Evolutionary conservation across 2,888 invertebrate species (phyloP).

Genomic region (Dromius quadrimaculatus): DNA sequence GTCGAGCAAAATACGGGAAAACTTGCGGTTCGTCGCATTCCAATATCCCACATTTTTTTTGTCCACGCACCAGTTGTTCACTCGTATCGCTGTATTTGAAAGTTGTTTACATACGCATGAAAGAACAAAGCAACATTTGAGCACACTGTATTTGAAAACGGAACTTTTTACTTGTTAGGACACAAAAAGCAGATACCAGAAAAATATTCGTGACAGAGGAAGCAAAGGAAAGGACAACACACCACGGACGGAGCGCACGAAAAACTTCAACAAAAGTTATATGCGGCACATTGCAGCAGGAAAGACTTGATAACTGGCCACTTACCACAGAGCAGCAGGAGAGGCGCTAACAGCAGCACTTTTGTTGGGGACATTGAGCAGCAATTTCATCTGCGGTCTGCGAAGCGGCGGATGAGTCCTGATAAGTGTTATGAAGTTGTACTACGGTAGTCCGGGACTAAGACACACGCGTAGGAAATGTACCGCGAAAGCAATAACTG

Average conservation of each 20-base stretch:
- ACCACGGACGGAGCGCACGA: slow-evolving; percentile 16
- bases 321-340: slow-evolving; percentile 62
- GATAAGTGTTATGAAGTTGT: neutral
- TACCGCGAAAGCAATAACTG: neutral
- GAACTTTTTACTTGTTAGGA: slow-evolving; percentile 35
- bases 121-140: slow-evolving; percentile 37
- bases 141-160: slow-evolving; percentile 15
- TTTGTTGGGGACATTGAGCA: slow-evolving; percentile 60
- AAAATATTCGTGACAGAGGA: slow-evolving; percentile 25
- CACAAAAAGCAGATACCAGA: slow-evolving; percentile 22
- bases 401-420: slow-evolving; percentile 8
- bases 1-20: slow-evolving; percentile 4
- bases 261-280: slow-evolving; percentile 41
- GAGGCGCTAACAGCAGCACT: slow-evolving; percentile 59
- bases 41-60: neutral
- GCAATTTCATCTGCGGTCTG: slow-evolving; percentile 25
- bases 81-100: slow-evolving; percentile 26
- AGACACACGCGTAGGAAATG: slow-evolving; percentile 1
- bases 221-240: slow-evolving; percentile 1
- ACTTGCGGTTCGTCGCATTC: slow-evolving; percentile 2
- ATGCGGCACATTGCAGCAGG: slow-evolving; percentile 32
- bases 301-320: slow-evolving; percentile 43
- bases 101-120: slow-evolving; percentile 25
- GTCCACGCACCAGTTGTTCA: neutral
- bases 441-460: neutral